phyloP scores from a whole-genome alignment of 2,888 invertebrate species.

The Bugula neritina region DNA sequence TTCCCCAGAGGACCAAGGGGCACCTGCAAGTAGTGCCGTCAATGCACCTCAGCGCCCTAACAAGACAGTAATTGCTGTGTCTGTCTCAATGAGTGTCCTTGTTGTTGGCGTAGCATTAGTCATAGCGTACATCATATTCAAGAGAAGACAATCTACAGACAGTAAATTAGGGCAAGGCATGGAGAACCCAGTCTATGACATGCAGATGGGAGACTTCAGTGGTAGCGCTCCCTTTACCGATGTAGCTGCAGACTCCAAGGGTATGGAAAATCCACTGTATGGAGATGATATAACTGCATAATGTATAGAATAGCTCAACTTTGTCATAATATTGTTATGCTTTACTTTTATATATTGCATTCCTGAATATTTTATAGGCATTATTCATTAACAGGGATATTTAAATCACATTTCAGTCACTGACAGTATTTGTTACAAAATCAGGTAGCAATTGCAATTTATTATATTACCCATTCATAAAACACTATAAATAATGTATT shows the following conservation, averaged over 20 bases:
- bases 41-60: neutral
- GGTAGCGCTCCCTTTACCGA: constrained; percentile 17
- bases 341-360: too few species aligned
- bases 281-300: neutral
- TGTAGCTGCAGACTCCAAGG: neutral
- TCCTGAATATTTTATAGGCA: too few species aligned
- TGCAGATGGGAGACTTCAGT: constrained; percentile 26
- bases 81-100: neutral
- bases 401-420: too few species aligned
- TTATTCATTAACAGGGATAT: too few species aligned
- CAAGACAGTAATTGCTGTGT: neutral
- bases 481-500: too few species aligned
- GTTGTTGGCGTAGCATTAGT: neutral
- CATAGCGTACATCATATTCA: neutral
- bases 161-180: constrained; percentile 11
- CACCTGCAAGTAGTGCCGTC: neutral
- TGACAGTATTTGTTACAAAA: too few species aligned
- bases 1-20: neutral
- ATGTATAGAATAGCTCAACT: neutral
- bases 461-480: too few species aligned
- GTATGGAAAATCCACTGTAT: constrained; percentile 20
- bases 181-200: constrained; percentile 24
- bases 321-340: constrained; percentile 18
- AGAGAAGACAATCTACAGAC: neutral
- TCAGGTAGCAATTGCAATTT: too few species aligned